Evolutionary conservation across 1,140 invertebrate species (phyloP).

Genomic region (Condylostylus longicornis): DNA sequence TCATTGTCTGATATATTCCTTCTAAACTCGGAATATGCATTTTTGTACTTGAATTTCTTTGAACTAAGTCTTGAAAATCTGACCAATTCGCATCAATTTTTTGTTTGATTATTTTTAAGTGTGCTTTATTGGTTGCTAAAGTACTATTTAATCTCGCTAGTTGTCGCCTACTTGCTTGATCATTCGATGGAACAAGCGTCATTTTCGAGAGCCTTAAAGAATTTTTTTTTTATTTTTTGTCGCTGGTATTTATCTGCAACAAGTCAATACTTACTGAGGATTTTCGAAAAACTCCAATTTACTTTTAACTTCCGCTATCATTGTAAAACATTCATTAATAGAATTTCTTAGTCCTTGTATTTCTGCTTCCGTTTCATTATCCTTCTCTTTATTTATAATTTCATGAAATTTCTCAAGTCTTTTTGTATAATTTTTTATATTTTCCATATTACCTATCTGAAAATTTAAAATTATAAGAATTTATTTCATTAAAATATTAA

Average conservation of each 20-base stretch:
- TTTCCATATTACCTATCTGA: slow-evolving; percentile 36
- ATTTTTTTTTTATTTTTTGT: not conserved
- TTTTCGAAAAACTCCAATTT: slow-evolving; percentile 33
- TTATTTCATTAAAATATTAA: not conserved
- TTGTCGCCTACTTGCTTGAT: slow-evolving; percentile 38
- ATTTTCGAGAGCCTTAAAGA: not conserved
- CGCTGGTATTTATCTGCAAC: too few relatives aligned
- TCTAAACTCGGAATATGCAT: slow-evolving; percentile 44
- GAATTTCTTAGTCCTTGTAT: slow-evolving; percentile 37
- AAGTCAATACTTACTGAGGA: slow-evolving; percentile 35
- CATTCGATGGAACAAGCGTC: not conserved
- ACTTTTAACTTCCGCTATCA: slow-evolving; percentile 44
- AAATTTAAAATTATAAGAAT: not conserved
- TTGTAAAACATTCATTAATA: slow-evolving; percentile 43
- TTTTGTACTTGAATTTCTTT: slow-evolving; percentile 31
- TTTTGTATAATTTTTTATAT: slow-evolving; percentile 35
- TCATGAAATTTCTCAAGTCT: slow-evolving; percentile 37
- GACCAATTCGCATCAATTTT: slow-evolving; percentile 46
- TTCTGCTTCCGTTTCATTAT: slow-evolving; percentile 28
- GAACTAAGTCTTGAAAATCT: slow-evolving; percentile 35
- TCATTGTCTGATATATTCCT: slow-evolving; percentile 48
- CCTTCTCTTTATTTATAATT: slow-evolving; percentile 35
- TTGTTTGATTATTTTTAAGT: slow-evolving; percentile 39
- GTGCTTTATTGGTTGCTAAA: slow-evolving; percentile 43
- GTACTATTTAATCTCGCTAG: slow-evolving; percentile 40